Percentiles rank a stretch among this genome's conserved stretches.
These are phyloP conservation scores for Chamaetylas fuelleborni DNA, from an alignment of 2,113 vertebrate species.

Conservation along the genomic window DNA sequence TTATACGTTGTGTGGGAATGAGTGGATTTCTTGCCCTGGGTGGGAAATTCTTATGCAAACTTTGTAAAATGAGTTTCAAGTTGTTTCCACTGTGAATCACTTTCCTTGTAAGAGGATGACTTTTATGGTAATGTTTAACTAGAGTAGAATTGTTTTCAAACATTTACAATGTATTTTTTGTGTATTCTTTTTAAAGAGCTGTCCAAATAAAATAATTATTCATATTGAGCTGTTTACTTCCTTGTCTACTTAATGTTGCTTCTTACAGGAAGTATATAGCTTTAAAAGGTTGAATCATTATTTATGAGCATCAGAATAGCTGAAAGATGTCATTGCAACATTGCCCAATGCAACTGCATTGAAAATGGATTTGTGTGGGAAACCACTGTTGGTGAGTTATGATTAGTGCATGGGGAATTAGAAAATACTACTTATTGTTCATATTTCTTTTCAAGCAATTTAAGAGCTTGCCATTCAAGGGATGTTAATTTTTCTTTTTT, in stretches of 20 bases:
- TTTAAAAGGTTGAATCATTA: background rate
- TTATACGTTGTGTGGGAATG: background rate
- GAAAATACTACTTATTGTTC: background rate
- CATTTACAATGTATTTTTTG: background rate
- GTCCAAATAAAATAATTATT: background rate
- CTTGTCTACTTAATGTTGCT: background rate
- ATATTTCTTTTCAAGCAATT: background rate
- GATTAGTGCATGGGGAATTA: background rate
- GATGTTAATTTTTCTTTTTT: background rate
- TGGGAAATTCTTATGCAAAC: background rate
- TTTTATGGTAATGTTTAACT: slow-evolving; percentile 32
- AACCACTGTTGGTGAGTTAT: background rate
- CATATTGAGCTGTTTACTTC: background rate
- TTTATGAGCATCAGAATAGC: background rate
- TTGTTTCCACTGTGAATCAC: slow-evolving; percentile 27
- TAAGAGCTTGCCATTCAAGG: background rate
- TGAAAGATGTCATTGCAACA: background rate
- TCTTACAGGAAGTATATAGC: background rate
- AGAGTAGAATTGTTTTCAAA: background rate
- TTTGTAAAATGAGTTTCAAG: slow-evolving; percentile 32
- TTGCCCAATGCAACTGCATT: background rate
- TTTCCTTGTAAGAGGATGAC: background rate
- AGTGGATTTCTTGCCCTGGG: background rate
- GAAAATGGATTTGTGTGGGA: background rate
- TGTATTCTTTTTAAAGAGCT: background rate